A percentile compares a stretch with the other conserved stretches of the same genome.
phyloP scores from a whole-genome alignment of 2,113 vertebrate genomes.

The Willisornis vidua region DNA sequence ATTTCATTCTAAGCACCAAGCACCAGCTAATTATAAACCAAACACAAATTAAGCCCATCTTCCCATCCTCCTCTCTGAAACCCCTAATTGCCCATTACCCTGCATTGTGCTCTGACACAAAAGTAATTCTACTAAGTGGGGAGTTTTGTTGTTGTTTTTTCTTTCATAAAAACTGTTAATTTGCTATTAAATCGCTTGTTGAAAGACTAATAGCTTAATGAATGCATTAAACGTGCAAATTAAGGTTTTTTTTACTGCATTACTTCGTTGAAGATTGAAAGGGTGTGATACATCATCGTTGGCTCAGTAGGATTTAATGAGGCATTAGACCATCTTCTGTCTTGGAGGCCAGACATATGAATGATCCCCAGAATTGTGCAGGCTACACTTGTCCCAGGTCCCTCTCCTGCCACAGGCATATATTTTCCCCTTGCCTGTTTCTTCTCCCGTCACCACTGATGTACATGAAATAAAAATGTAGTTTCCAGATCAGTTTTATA shows the following conservation, averaged over 20 bases:
- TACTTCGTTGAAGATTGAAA: slow-evolving; percentile 77
- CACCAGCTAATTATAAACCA: slow-evolving; percentile 58
- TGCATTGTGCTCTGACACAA: slow-evolving; percentile 60
- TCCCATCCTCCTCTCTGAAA: slow-evolving; percentile 24
- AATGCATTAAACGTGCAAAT: slow-evolving; percentile 81
- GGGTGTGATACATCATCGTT: slow-evolving; percentile 72
- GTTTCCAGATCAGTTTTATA: slow-evolving; percentile 71
- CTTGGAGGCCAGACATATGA: slow-evolving; percentile 73
- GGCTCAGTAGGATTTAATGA: slow-evolving; percentile 77
- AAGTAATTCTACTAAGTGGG: slow-evolving; percentile 71
- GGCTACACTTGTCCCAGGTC: slow-evolving; percentile 45
- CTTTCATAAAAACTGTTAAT: slow-evolving; percentile 77
- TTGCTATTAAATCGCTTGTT: slow-evolving; percentile 80
- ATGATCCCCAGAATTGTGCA: slow-evolving; percentile 57
- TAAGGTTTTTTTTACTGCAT: slow-evolving; percentile 64
- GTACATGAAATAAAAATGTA: slow-evolving; percentile 75
- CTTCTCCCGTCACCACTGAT: slow-evolving; percentile 29
- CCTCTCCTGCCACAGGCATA: slow-evolving; percentile 36
- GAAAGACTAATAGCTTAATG: slow-evolving; percentile 83
- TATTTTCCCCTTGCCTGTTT: slow-evolving; percentile 53
- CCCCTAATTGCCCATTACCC: slow-evolving; percentile 67
- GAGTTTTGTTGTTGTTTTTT: slow-evolving; percentile 59
- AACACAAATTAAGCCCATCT: slow-evolving; percentile 59
- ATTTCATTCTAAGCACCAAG: slow-evolving; percentile 39
- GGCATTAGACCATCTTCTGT: slow-evolving; percentile 76